Conservation (phyloP, 2,113 vertebrate genomes). For the Zapornia atra region DNA sequence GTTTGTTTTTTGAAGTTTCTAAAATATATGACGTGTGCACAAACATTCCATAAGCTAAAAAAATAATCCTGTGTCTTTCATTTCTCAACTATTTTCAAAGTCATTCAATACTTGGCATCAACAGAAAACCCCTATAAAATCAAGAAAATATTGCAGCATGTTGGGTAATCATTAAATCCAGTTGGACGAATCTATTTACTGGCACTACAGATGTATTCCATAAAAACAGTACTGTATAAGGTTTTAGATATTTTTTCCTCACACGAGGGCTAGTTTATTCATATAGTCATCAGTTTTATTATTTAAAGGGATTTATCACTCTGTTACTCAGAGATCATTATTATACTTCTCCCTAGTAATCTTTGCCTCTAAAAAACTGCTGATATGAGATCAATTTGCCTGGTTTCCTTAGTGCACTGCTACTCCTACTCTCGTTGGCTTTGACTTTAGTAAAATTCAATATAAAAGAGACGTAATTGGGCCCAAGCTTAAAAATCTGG, state of each 20-base stretch:
- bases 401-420: background rate
- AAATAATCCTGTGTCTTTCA: background rate
- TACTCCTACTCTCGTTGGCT: background rate
- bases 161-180: background rate
- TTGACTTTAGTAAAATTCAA: background rate
- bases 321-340: background rate
- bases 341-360: background rate
- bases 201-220: background rate
- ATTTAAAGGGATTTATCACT: background rate
- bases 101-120: conserved; percentile 17
- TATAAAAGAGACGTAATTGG: background rate
- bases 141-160: background rate
- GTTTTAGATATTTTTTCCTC: background rate
- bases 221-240: background rate
- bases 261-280: background rate
- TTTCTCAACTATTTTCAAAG: background rate
- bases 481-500: background rate
- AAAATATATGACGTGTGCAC: background rate
- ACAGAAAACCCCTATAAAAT: background rate
- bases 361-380: background rate
- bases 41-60: background rate
- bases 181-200: background rate
- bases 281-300: background rate
- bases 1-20: background rate
- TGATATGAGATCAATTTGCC: background rate